Percentiles rank a stretch among this genome's conserved stretches.
Evolutionary conservation across 2,797 vertebrate species (phyloP).

Genomic region (Sebastolobus alascanus): DNA sequence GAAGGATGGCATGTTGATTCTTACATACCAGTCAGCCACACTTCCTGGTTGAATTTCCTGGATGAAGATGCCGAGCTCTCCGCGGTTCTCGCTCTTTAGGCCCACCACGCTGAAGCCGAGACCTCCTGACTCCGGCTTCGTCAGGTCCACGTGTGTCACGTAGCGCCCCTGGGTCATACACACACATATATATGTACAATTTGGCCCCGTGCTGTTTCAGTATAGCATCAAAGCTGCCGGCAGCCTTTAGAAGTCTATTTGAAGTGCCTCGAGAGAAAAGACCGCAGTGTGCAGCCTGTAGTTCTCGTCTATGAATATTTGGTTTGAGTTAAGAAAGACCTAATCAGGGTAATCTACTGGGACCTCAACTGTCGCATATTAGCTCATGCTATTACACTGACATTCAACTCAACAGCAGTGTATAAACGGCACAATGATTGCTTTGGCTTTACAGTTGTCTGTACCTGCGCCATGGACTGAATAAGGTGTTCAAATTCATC

Average conservation of each 20-base stretch:
- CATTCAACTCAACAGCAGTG: too few relatives aligned
- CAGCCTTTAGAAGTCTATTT: slow-evolving; percentile 65
- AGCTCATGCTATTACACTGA: not conserved
- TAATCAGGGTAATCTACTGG: slow-evolving; percentile 13
- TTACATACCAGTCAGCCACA: slow-evolving; percentile 90
- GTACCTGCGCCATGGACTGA: slow-evolving; percentile 95
- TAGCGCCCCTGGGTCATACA: slow-evolving; percentile 88
- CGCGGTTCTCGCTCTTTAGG: slow-evolving; percentile 94
- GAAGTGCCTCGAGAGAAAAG: slow-evolving; percentile 55
- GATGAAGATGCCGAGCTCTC: slow-evolving; percentile 97
- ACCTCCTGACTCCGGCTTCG: slow-evolving; percentile 91
- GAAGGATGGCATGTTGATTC: not conserved
- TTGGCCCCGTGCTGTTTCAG: slow-evolving; percentile 35
- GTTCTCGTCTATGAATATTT: slow-evolving; percentile 50
- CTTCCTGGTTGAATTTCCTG: slow-evolving; percentile 97
- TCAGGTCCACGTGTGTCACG: slow-evolving; percentile 90
- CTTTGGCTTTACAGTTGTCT: slow-evolving; percentile 6
- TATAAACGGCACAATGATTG: not conserved
- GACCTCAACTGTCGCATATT: not conserved
- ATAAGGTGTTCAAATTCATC: slow-evolving; percentile 92
- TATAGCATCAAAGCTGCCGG: slow-evolving; percentile 66
- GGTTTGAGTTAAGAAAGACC: slow-evolving; percentile 8
- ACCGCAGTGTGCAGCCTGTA: slow-evolving; percentile 6
- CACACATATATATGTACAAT: not conserved
- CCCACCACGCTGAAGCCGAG: slow-evolving; percentile 98